Evolutionary conservation across 2,888 invertebrate genomes (phyloP).

Genomic region (Nineta flava): DNA sequence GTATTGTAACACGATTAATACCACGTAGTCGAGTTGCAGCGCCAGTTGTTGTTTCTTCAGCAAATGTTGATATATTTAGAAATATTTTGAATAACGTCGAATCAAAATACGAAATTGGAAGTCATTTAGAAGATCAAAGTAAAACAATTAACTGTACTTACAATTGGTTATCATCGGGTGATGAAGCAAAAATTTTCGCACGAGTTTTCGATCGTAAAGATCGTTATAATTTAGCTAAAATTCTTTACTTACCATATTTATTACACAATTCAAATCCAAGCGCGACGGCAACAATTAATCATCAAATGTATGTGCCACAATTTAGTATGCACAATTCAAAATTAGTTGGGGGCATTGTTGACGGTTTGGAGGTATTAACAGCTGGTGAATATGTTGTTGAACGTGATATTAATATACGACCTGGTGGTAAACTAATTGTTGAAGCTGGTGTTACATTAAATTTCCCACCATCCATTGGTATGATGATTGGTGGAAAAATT

Average conservation of each 20-base stretch:
- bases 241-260: slow-evolving; percentile 80
- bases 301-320: slow-evolving; percentile 61
- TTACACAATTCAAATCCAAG: slow-evolving; percentile 80
- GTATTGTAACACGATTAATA: slow-evolving; percentile 52
- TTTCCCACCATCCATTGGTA: slow-evolving; percentile 86
- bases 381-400: slow-evolving; percentile 81
- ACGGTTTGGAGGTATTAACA: slow-evolving; percentile 70
- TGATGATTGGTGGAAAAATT: slow-evolving; percentile 89
- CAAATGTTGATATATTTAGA: slow-evolving; percentile 73
- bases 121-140: slow-evolving; percentile 88
- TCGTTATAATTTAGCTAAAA: slow-evolving; percentile 86
- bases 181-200: slow-evolving; percentile 54
- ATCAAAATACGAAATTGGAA: slow-evolving; percentile 87
- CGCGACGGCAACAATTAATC: slow-evolving; percentile 63
- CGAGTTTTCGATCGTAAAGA: slow-evolving; percentile 74
- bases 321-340: slow-evolving; percentile 55
- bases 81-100: slow-evolving; percentile 85
- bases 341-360: slow-evolving; percentile 80
- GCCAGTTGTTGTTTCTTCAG: slow-evolving; percentile 78
- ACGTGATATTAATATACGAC: slow-evolving; percentile 85
- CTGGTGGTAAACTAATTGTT: slow-evolving; percentile 79
- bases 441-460: slow-evolving; percentile 76
- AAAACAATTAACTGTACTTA: slow-evolving; percentile 82
- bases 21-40: slow-evolving; percentile 89
- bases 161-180: slow-evolving; percentile 81